phyloP scores from a whole-genome alignment of 2,888 invertebrate species.

The Aplocera efformata region DNA sequence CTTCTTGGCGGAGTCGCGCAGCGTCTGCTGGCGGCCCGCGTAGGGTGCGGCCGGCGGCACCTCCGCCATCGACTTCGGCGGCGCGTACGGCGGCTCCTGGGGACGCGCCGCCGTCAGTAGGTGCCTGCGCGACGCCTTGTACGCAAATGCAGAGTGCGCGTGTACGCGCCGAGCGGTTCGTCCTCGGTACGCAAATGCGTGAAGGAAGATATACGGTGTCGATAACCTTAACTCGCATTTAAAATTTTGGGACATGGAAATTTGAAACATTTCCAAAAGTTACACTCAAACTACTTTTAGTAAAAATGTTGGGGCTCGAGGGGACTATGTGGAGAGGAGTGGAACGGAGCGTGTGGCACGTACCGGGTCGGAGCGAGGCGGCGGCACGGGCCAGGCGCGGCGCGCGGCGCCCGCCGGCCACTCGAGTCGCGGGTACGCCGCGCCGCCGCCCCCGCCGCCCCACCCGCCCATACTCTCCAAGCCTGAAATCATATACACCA shows the following conservation, averaged over 20 bases:
- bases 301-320: too few species aligned
- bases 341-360: constrained; percentile 1
- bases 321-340: too few species aligned
- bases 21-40: constrained; percentile 50
- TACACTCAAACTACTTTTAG: too few species aligned
- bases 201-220: too few species aligned
- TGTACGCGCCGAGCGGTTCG: too few species aligned
- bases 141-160: too few species aligned
- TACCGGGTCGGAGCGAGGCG: constrained; percentile 43
- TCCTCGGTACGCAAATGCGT: too few species aligned
- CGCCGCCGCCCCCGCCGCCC: constrained; percentile 25
- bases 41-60: constrained; percentile 44
- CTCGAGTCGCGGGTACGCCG: constrained; percentile 35
- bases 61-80: constrained; percentile 63
- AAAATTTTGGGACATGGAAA: too few species aligned
- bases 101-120: too few species aligned
- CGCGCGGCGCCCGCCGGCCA: constrained; percentile 54
- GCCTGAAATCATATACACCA: constrained; percentile 24
- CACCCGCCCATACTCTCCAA: constrained; percentile 34
- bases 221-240: too few species aligned
- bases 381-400: constrained; percentile 66
- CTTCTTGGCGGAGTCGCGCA: constrained; percentile 66
- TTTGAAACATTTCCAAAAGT: too few species aligned
- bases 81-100: constrained; percentile 56
- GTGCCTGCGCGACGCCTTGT: too few species aligned